phyloP scores from a whole-genome alignment of 1,140 invertebrate genomes.

The Melitaea cinxia region DNA sequence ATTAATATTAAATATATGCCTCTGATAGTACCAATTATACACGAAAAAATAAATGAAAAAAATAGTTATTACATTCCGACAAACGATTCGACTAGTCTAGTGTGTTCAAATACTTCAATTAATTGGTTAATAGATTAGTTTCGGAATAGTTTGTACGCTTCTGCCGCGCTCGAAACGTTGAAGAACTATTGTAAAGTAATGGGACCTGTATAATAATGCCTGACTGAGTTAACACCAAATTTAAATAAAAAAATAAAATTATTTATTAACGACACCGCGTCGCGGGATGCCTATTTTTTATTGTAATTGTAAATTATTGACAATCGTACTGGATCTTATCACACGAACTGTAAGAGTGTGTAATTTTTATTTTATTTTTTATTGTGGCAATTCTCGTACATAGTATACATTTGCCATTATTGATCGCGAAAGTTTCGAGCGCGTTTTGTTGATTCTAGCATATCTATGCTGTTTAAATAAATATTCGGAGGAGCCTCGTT shows the following conservation, averaged over 20 bases:
- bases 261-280: conserved; percentile 54
- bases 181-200: conserved; percentile 46
- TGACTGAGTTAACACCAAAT: conserved; percentile 77
- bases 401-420: too few species aligned
- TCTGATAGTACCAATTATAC: conserved; percentile 11
- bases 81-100: conserved; percentile 62
- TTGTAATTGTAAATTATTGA: conserved; percentile 44
- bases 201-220: conserved; percentile 70
- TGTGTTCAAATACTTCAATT: conserved; percentile 64
- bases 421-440: neutral
- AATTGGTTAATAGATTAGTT: conserved; percentile 46
- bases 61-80: conserved; percentile 52
- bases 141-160: conserved; percentile 40
- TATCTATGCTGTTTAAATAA: too few species aligned
- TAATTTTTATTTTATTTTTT: too few species aligned
- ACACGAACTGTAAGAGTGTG: neutral
- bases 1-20: conserved; percentile 9
- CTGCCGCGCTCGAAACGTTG: conserved; percentile 47
- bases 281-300: conserved; percentile 34
- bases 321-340: conserved; percentile 4
- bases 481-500: too few species aligned
- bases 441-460: neutral
- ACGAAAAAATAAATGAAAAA: neutral
- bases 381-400: too few species aligned
- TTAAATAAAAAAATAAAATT: conserved; percentile 60